phyloP scores from a whole-genome alignment of 2,797 vertebrate species.

The Hirundo rustica region DNA sequence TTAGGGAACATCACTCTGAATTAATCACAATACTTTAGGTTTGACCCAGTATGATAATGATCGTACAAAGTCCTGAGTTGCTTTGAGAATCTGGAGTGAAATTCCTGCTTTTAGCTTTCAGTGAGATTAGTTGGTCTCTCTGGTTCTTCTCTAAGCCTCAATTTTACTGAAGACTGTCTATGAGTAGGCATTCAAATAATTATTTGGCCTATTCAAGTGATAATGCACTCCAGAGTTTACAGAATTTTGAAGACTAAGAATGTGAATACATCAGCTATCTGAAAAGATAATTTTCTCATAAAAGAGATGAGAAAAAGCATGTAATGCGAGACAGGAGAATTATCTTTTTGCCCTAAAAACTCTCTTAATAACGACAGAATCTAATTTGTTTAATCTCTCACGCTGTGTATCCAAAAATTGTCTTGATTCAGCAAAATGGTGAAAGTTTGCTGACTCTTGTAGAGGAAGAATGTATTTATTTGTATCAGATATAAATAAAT shows the following conservation, averaged over 20 bases:
- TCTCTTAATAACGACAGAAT: constrained; percentile 1
- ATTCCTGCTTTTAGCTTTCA: constrained; percentile 63
- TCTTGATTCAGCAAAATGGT: not conserved
- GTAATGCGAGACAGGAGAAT: constrained; percentile 23
- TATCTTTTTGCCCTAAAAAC: constrained; percentile 53
- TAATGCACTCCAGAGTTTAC: constrained; percentile 67
- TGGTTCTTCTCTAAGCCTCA: constrained; percentile 60
- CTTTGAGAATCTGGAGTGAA: constrained; percentile 58
- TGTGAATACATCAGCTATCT: constrained; percentile 34
- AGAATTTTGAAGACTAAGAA: constrained; percentile 64
- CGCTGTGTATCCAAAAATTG: not conserved
- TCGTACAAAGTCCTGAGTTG: not conserved
- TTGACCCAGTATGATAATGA: not conserved
- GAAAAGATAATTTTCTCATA: constrained; percentile 60
- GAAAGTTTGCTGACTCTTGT: not conserved
- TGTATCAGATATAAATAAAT: not conserved
- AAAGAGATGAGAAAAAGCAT: constrained; percentile 53
- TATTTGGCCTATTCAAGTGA: constrained; percentile 73
- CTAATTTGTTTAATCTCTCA: constrained; percentile 37
- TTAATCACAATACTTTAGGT: constrained; percentile 34
- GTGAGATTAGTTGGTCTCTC: constrained; percentile 23
- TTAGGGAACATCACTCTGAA: constrained; percentile 18
- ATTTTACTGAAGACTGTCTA: constrained; percentile 53
- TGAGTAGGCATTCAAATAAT: constrained; percentile 60
- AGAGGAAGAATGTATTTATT: constrained; percentile 2